Evolutionary conservation across 1,140 invertebrate species (phyloP).

Genomic region (Apis florea): DNA sequence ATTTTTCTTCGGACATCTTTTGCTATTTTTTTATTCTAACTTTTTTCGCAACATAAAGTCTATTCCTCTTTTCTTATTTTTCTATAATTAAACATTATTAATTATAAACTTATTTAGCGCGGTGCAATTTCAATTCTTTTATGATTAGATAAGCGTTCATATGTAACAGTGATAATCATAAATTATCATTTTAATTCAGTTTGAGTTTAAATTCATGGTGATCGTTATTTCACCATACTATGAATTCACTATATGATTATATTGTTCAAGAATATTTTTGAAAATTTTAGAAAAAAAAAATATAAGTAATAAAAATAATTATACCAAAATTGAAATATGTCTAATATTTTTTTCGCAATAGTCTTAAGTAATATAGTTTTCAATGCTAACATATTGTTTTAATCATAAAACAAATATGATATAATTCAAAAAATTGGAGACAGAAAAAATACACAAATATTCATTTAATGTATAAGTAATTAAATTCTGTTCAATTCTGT

Average conservation of each 20-base stretch:
- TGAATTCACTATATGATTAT: neutral
- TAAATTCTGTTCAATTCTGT: neutral
- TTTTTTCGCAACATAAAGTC: slow-evolving; percentile 8
- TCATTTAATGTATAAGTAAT: neutral
- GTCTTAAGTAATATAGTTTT: neutral
- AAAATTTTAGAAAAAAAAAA: neutral
- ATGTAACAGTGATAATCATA: neutral
- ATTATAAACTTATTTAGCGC: neutral
- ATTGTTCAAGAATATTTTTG: neutral
- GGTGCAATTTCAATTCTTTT: neutral
- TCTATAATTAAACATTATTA: slow-evolving; percentile 1
- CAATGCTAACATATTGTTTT: neutral
- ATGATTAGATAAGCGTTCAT: neutral
- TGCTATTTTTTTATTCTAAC: neutral
- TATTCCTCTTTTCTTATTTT: neutral
- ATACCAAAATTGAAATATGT: neutral
- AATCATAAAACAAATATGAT: slow-evolving; percentile 3
- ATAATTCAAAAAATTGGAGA: neutral
- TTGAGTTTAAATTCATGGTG: neutral
- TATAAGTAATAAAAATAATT: neutral
- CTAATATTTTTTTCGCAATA: neutral
- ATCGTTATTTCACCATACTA: neutral
- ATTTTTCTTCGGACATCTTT: slow-evolving; percentile 12
- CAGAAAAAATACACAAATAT: neutral
- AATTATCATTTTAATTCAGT: neutral